These are phyloP conservation scores for Tetragonisca angustula DNA, from an alignment of 2,888 invertebrate genomes.

Conservation along the genomic window DNA sequence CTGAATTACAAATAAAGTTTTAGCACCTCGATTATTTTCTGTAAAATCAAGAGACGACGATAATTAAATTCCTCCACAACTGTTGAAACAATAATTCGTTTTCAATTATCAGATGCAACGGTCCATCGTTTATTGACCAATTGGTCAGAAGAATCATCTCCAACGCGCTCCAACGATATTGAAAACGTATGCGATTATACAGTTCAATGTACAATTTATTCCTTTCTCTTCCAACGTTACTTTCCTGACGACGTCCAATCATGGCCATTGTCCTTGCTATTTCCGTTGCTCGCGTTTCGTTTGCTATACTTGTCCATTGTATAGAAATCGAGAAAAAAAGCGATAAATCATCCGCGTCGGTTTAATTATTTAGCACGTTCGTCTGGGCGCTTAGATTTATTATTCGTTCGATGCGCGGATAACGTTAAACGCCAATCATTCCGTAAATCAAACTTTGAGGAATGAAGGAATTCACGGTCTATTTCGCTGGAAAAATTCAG, in stretches of 20 bases:
- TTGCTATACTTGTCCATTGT: not conserved
- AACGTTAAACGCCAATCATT: not conserved
- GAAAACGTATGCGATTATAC: not conserved
- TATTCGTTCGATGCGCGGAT: not conserved
- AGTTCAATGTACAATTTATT: slow-evolving; percentile 24
- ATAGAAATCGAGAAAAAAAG: not conserved
- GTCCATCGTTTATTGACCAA: slow-evolving; percentile 13
- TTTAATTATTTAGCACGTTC: not conserved
- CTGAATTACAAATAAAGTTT: too few species aligned
- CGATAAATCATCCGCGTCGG: not conserved
- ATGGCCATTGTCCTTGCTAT: slow-evolving; percentile 18
- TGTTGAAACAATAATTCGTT: not conserved
- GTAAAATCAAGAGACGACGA: not conserved
- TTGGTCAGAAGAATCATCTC: not conserved
- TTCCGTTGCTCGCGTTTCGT: slow-evolving; percentile 4
- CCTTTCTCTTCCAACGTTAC: slow-evolving; percentile 20
- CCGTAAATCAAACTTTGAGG: not conserved
- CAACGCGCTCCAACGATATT: slow-evolving; percentile 1
- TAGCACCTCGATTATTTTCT: too few species aligned
- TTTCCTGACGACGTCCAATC: slow-evolving; percentile 22
- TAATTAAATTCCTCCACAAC: too few species aligned
- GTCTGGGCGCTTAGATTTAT: not conserved
- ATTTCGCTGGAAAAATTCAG: slow-evolving; percentile 2
- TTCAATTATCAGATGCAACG: not conserved
- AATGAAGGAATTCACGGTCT: slow-evolving; percentile 18